Evolutionary conservation across 2,797 vertebrate genomes (phyloP), one percentile per base, ranked within the genome.

Genomic region (Buceros bicornis): DNA sequence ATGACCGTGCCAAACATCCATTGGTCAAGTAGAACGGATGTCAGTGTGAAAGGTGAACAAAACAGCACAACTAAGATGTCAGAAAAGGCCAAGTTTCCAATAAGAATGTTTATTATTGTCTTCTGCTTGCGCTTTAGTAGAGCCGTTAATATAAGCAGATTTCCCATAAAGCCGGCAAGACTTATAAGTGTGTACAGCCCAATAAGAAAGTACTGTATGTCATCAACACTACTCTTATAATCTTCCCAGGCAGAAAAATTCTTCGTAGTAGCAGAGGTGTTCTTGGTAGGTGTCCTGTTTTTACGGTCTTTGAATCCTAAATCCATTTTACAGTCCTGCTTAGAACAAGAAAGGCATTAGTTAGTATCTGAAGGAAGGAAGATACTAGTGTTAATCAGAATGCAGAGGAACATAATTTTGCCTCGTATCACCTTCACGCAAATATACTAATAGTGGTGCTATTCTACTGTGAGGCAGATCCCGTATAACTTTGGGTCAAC

Each of bases 31-130:
- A 99, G 82, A 60, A 98, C 81, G 0, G 98, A 98, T 10, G 98
- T 98, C 88, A 99, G 93, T 0, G 98, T 99, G 86, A 98, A 99
- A 35, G 98, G 98, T 1, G 98, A 98, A 77, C 98, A 98, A 83
- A 99, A 98, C 10, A 99, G 86, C 35, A 98, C 98, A 29, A 99
- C 98, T 81, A 99, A 96, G 87, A 98, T 98, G 90, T 99, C 98
- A 24, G 98, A 98, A 94, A 99, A 98, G 29, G 98, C 98, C 93
- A 99, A 78, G 76, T 98, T 98, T 54, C 98, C 97, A 40, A 99
- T 98, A 33, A 99, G 98, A 79, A 98, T 97, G 81, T 98, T 98
- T 64, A 98, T 98, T 18, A 98, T 96, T 8, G 98, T 98, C 93
- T 98, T 98, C 96, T 98, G 98, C 81, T 98, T 98, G 67, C 97